Base-by-base conservation (phyloP, 2,888 invertebrate species). In the Tachina fera region DNA sequence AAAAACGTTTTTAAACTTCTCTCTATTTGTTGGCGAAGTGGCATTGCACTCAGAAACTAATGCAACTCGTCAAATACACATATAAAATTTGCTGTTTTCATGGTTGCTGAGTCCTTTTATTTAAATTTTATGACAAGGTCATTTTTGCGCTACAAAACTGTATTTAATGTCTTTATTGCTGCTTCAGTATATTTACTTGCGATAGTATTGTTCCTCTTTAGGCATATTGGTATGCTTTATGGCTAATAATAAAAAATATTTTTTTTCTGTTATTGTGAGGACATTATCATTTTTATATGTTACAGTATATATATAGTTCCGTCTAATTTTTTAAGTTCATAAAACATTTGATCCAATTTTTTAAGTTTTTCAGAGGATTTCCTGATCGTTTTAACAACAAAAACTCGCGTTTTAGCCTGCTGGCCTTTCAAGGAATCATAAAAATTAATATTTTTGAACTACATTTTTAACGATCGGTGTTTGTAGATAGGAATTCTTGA, bases 31-130 rank as follows among this genome's bases (percentile, higher is more conserved):
- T 83, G 79, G 71, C 75, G 63, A 80, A 77, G 60, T 86, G 82
- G 87, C 87, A 87, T 87, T 88, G 89, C 87, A 89, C 88, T 88
- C 88, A 89, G 88, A 89, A 88, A 89, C 87, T 88, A 83, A 88
- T 87, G 85, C 87, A 88, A 87, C 68, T 84, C 75, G 68, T 75
- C 60, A 87, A 87, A 86, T 84, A 76, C 83, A 70, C 72, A 81
- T 77, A 31, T 31, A 31, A 5, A 5, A 6, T 72, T 87, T 87
- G 87, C 86, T 79, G 76, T 53, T 78, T 43, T 71, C n/a, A 16
- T 58, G 47, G 14, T 31, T 61, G 53, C 16, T 63, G 31, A 31
- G 31, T 31, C 16, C 14, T n/a, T 63, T 61, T 47, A 56, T 68
- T 74, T 47, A 70, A 43, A 47, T 8, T 65, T 31, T 67, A 82